Base-by-base conservation (phyloP, 2,113 vertebrate species). In the Hepsetus odoe region DNA sequence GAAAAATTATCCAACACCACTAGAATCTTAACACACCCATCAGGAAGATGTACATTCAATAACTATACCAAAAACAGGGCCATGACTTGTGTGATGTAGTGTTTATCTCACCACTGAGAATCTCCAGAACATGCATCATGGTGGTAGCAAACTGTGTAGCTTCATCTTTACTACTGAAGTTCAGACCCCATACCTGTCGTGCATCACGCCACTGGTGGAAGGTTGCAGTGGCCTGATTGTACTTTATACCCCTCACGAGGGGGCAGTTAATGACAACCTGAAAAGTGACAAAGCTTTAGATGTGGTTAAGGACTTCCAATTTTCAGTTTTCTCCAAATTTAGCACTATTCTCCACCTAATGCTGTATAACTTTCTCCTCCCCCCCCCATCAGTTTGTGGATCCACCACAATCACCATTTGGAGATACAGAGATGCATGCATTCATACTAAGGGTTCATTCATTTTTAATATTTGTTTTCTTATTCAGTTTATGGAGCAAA, bases 211-310 rank as follows among this genome's bases (percentile, higher is more conserved):
- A 98, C 89, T 98, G 96, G 83, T 98, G 96, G 82, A 98, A 98
- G 81, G 92, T 96, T 66, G 95, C 90, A 0, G 96, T 98, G 74
- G 96, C 96, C 87, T 97, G 95, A 85, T 97, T 97, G 78, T 98
- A 98, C 81, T 97, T 97, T 79, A 96, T 88, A 22, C 96, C 95
- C 78, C 88, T 94, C 44, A 91, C 35, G 0, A 97, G 93, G 9
- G 93, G 93, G 85, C 95, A 96, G 90, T 97, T 97, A 80, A 97
- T 96, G 49, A 97, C 96, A 87, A 97, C 96, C 96, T 96, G 62
- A 18, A 64, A 56, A 76, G 2, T 22, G 42, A 42, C 6, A 59
- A 18, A 12, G 18, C 64, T 11, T 20, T 66, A 7, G 11, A 22
- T 22, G 2, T 5, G 24, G 4, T 20, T 5, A 14, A 59, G 26